Base-by-base conservation (phyloP, 2,888 invertebrate species). In the Cylloceria caligata region DNA sequence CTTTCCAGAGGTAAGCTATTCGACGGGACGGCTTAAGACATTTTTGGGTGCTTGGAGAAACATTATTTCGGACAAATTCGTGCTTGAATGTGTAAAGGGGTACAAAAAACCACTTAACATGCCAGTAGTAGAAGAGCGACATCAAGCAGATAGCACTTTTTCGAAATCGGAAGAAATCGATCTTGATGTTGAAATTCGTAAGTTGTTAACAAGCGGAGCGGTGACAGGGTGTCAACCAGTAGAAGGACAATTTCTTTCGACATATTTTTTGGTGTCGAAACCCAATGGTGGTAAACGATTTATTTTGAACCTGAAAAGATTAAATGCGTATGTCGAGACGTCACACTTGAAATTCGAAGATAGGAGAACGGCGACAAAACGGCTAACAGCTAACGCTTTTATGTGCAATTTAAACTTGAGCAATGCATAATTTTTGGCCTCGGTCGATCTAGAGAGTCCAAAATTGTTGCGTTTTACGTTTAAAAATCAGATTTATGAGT, bases 291-390 rank as follows among this genome's bases (percentile, higher is more conserved):
- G 24, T 3, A n/a, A n/a, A n/a, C n/a, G n/a, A n/a, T n/a, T n/a
- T n/a, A n/a, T n/a, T n/a, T n/a, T n/a, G n/a, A n/a, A 81, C 67
- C 65, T 87, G 52, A 87, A 87, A 83, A 27, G 45, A 7, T 57
- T 88, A 7, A 87, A 88, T 49, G 62, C 77, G 45, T 87, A 75
- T 60, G 64, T 89, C n/a, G 13, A 21, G 13, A 65, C 83, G 5
- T 47, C 83, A 24, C 88, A 88, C 80, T 88, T 89, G 64, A 87
- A 89, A 81, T 77, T 88, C 36, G 87, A 88, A 67, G 87, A 88
- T 73, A 83, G 79, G 45, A 81, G 83, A 76, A 85, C 86, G 0
- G 86, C 84, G 0, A 60, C 64, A 24, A 64, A 64, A 42, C 42
- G 42, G 2, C 9, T 36, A 0, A 57, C 62, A 21, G 19, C 5